phyloP scores from a whole-genome alignment of 2,113 vertebrate species.

The Oreochromis aureus region DNA sequence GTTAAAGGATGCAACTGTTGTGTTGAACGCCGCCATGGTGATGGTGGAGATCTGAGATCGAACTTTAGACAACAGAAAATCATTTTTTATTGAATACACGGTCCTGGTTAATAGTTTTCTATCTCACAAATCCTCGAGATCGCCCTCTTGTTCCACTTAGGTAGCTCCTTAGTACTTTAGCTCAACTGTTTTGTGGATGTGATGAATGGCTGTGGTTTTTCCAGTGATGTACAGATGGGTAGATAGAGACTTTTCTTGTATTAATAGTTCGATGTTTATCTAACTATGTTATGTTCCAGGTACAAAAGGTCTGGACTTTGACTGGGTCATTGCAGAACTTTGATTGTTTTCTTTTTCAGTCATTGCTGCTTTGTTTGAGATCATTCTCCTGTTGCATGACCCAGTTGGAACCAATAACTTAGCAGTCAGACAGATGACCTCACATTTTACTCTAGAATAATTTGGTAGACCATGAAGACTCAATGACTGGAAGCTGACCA shows the following conservation, averaged over 20 bases:
- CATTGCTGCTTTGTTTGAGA: not conserved
- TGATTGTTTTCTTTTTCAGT: not conserved
- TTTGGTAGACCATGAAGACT: not conserved
- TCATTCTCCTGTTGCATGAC: not conserved
- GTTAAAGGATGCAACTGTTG: constrained; percentile 94
- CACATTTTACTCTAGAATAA: too few species aligned
- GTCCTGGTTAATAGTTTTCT: not conserved
- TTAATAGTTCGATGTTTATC: not conserved
- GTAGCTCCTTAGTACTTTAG: not conserved
- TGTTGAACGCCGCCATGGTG: constrained; percentile 98
- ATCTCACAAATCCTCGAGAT: not conserved
- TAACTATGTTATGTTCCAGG: not conserved
- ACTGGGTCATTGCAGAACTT: not conserved
- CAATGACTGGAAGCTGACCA: not conserved
- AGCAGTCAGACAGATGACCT: not conserved
- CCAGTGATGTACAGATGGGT: not conserved
- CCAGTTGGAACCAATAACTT: not conserved
- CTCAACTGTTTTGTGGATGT: not conserved
- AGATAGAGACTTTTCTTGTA: not conserved
- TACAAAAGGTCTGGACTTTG: not conserved
- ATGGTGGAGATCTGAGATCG: constrained; percentile 98
- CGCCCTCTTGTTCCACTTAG: not conserved
- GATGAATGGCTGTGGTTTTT: not conserved
- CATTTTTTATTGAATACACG: not conserved
- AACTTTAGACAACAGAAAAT: constrained; percentile 65